phyloP scores from a whole-genome alignment of 2,888 invertebrate genomes.

The Spisula solida region DNA sequence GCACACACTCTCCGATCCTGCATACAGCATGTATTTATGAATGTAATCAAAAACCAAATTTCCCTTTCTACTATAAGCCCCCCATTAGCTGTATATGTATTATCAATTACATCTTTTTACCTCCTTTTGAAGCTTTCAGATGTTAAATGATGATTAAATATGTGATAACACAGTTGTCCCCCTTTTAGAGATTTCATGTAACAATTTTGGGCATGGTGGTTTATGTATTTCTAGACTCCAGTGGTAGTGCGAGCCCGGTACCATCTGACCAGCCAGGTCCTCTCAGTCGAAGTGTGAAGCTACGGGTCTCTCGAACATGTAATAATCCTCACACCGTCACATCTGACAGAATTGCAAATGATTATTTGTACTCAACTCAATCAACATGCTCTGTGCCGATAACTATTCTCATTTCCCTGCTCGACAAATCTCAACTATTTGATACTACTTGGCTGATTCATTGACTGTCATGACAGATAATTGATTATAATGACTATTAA shows the following conservation, averaged over 20 bases:
- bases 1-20: not conserved
- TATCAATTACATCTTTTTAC: not conserved
- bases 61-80: not conserved
- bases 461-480: too few relatives aligned
- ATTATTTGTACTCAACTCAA: not conserved
- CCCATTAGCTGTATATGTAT: not conserved
- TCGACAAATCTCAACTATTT: too few relatives aligned
- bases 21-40: not conserved
- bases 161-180: conserved; percentile 13
- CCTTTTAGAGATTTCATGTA: conserved; percentile 17
- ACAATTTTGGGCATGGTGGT: conserved; percentile 52
- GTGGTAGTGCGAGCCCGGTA: conserved; percentile 84
- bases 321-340: conserved; percentile 70
- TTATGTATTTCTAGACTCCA: conserved; percentile 83
- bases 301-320: conserved; percentile 86
- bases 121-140: not conserved
- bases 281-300: conserved; percentile 85
- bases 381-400: not conserved
- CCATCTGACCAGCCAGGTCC: conserved; percentile 85
- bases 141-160: not conserved
- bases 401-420: too few relatives aligned
- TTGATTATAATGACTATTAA: too few relatives aligned
- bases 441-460: too few relatives aligned
- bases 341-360: conserved; percentile 20
- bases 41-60: not conserved